Evolutionary conservation across 2,888 invertebrate species (phyloP), one percentile per base, ranked within the genome.

Genomic region (Ennomos fuscantarius): DNA sequence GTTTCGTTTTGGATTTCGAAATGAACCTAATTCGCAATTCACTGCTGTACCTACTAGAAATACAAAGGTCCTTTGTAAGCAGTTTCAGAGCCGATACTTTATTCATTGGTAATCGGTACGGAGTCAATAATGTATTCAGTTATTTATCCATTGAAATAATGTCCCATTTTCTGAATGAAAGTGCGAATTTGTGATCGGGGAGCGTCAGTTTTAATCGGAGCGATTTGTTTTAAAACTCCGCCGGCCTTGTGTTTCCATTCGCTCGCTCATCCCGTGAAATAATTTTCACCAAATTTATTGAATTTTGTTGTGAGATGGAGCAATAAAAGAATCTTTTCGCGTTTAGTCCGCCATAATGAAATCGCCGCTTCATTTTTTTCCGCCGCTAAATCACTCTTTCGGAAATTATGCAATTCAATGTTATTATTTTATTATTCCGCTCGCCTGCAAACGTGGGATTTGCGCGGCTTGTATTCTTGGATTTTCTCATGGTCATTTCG

Each of bases 241-340:
- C 53, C 49, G 39, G 39, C 50, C 43, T 44, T 53, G 40, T 51
- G 44, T 56, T 63, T 56, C 43, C 59, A 60, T 65, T 61, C 56
- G 54, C 31, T 63, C 64, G 47, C 60, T 69, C 67, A 62, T 67
- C 61, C 63, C 61, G 60, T 66, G 59, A 63, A 70, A 73, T 69
- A 59, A 72, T 69, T 71, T 66, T 57, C 48, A 55, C 63, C 53
- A 64, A 66, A 68, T 73, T 72, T 68, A 69, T 68, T 64, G 54
- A 69, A 68, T 63, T 67, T 62, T 68, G 57, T 65, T 55, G 55
- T 47, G 48, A 46, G 43, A 53, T 54, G 56, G 61, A 63, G 59
- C 66, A 66, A 66, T 63, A 60, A 65, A 68, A 65, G 58, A 66
- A 65, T 60, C 64, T 66, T 65, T 68, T 67, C 56, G 55, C 52